Evolutionary conservation across 2,888 invertebrate species (phyloP), one percentile per base, ranked within the genome.

Genomic region (Chymomyza caudatula): DNA sequence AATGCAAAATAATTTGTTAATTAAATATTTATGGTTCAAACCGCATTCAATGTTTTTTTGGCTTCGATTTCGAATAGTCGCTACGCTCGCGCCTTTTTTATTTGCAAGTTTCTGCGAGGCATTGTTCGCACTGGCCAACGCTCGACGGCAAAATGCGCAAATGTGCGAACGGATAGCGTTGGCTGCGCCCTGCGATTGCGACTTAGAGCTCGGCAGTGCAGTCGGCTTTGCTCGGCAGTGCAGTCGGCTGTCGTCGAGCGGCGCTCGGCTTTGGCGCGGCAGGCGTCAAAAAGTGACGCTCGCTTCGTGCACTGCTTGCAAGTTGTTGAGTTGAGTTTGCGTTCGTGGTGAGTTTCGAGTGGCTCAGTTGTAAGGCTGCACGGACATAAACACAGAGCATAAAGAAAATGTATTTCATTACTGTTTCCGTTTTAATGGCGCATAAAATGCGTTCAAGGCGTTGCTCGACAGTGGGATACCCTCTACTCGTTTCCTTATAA

Each of bases 121-220:
- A 58, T 56, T 60, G 60, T 56, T 55, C 76, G 77, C 3, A 11
- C 81, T 85, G 85, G 76, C 81, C 83, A 77, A 84, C 81, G 83
- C 76, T 84, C 81, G 76, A 77, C 69, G 85, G 83, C 83, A 73
- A 85, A 84, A 81, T 84, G 83, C 78, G 85, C 83, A 78, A 83
- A 65, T 69, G 81, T 76, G 78, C 60, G 76, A 72, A 76, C 71
- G 72, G 76, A 44, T 44, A 23, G 44, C 23, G 17, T 55, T 37
- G 61, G 49, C 49, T 49, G 56, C 42, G 55, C 54, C 44, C 55
- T 20, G 53, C 51, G 71, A 51, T 61, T 58, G 55, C 49, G 63
- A 60, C 64, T 63, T 8, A 60, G 55, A n/a, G 29, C 42, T 65
- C 71, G 57, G 49, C 13, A 23, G 49, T 43, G 61, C 52, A n/a